These are phyloP conservation scores for Brachypteracias leptosomus DNA, from an alignment of 2,113 vertebrate species.

Conservation along the genomic window DNA sequence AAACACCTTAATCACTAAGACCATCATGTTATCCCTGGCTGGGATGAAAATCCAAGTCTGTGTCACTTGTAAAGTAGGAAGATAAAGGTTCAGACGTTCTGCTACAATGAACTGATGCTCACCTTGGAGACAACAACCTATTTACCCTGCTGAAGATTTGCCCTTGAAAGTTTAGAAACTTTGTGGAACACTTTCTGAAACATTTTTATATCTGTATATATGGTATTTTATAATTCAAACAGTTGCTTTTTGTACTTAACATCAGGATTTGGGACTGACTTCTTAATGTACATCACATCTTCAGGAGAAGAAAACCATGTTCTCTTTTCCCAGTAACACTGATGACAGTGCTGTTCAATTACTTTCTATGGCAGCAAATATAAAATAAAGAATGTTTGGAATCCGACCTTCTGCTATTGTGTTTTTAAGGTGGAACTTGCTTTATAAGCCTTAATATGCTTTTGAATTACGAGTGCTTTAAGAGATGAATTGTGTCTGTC, in stretches of 20 bases:
- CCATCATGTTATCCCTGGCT: not conserved
- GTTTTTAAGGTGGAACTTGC: slow-evolving; percentile 2
- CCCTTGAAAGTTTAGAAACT: slow-evolving; percentile 11
- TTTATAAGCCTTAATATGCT: not conserved
- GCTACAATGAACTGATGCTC: not conserved
- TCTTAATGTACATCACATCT: not conserved
- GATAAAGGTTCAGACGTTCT: not conserved
- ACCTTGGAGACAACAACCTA: not conserved
- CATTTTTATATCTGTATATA: slow-evolving; percentile 47
- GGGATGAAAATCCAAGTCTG: slow-evolving; percentile 8
- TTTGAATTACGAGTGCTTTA: not conserved
- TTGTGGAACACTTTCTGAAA: slow-evolving; percentile 28
- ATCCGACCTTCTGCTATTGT: not conserved
- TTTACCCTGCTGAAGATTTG: slow-evolving; percentile 20
- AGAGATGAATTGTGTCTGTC: not conserved
- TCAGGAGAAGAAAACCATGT: not conserved
- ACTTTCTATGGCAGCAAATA: not conserved
- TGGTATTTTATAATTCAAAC: slow-evolving; percentile 53
- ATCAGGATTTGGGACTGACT: slow-evolving; percentile 40
- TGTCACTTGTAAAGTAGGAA: not conserved
- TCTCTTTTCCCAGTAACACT: not conserved
- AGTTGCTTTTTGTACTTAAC: slow-evolving; percentile 59
- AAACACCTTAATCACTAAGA: not conserved
- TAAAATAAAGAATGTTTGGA: slow-evolving; percentile 59
- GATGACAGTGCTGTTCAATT: not conserved